Base-by-base conservation (phyloP, 2,888 invertebrate genomes). In the Aproaerema taeniolella region DNA sequence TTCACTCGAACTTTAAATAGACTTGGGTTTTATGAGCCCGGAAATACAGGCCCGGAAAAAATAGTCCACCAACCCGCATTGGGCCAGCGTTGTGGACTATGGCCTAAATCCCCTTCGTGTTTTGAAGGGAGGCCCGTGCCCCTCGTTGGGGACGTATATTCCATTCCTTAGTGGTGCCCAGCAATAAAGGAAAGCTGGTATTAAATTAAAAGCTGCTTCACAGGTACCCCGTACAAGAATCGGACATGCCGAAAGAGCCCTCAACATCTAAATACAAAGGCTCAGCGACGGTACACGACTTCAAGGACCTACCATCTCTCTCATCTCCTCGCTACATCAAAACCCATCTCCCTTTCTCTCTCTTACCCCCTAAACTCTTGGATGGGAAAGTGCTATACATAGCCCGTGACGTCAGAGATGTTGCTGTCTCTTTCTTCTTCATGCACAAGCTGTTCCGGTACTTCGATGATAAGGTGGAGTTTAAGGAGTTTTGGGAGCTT, bases 371-470 rank as follows among this genome's bases (percentile, higher is more conserved):
- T 6, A 86, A 88, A 56, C 72, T 91, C 24, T 64, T 91, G 39
- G 77, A 88, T 10, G 59, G 82, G 17, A 67, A 92, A 90, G 76
- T 93, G 4, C 85, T 93, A 26, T 95, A 95, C 64, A 89, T 95
- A 2, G 92, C 93, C 0, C 86, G 95, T 30, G 93, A 95, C 72
- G 93, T 95, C 0, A 93, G 93, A 61, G 95, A 95, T 67, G 92
- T 93, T 1, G 91, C 90, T 0, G 92, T 95, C 0, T 95, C 95
- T 0, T 94, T 88, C 67, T 94, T 91, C 63, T 91, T 94, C 67
- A 88, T 94, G 43, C 69, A 72, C 55, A 69, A 67, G 41, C 47
- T 76, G 41, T 74, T 74, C 44, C 46, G 65, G 11, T 67, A 69
- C 39, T 72, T 75, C 35, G 66, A 66, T 13, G 59, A 64, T 1